Conservation (phyloP, 2,113 vertebrate genomes). For the Rhombomys opimus region DNA sequence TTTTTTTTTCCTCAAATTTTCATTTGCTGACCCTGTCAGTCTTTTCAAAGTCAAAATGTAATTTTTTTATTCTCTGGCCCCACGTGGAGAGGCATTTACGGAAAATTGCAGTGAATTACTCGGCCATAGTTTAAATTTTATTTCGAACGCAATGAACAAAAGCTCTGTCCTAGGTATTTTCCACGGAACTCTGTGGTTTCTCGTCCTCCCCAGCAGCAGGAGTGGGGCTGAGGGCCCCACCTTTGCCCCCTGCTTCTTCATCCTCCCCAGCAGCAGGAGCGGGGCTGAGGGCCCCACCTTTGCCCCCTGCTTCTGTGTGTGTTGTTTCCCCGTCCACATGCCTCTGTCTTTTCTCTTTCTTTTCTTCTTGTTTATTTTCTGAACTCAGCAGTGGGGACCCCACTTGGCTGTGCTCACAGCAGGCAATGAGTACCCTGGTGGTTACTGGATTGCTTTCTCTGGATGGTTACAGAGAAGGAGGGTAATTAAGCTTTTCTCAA, state of each 20-base stretch:
- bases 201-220: slow-evolving; percentile 56
- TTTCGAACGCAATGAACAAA: slow-evolving; percentile 52
- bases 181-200: slow-evolving; percentile 51
- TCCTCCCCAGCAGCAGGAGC: slow-evolving; percentile 58
- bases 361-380: slow-evolving; percentile 72
- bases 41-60: slow-evolving; percentile 57
- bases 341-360: slow-evolving; percentile 31
- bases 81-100: slow-evolving; percentile 53
- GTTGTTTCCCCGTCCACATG: slow-evolving; percentile 8
- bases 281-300: slow-evolving; percentile 16
- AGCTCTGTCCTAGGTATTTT: slow-evolving; percentile 66
- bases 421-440: slow-evolving; percentile 75
- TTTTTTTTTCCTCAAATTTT: slow-evolving; percentile 25
- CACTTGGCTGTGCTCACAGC: slow-evolving; percentile 78
- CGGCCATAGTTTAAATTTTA: slow-evolving; percentile 63
- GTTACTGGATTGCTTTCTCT: slow-evolving; percentile 68
- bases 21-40: slow-evolving; percentile 22
- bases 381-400: slow-evolving; percentile 76
- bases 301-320: slow-evolving; percentile 33
- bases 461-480: slow-evolving; percentile 67
- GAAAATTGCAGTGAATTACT: slow-evolving; percentile 60
- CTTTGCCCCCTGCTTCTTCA: slow-evolving; percentile 20
- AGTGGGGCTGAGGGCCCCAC: slow-evolving; percentile 25
- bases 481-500: slow-evolving; percentile 78
- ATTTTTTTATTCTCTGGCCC: slow-evolving; percentile 57